Base-by-base conservation (phyloP, 2,113 vertebrate species). In the Hystrix cristata region DNA sequence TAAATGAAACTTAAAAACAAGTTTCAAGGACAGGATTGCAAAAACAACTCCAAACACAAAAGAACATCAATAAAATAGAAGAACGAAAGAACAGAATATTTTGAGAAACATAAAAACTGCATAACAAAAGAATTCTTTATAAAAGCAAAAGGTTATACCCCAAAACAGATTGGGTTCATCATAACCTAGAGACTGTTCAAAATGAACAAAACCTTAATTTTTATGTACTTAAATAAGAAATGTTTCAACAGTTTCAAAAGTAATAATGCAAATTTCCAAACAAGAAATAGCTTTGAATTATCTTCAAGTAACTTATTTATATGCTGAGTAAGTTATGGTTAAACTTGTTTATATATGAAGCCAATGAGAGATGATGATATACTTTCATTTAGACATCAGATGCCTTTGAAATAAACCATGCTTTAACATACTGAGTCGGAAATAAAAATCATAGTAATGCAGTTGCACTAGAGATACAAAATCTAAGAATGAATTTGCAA, bases 11-110 rank as follows among this genome's bases (percentile, higher is more conserved):
- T 84, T 90, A 87, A 90, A 79, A 92, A 57, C 27, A 79, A 82
- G 7, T 76, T 95, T 96, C 76, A 88, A 78, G 29, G 78, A 80
- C 5, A 69, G n/a, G 6, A 65, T 78, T 91, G 34, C 18, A 88
- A 85, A 94, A 86, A 87, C 62, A 91, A 69, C 46, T 94, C 27
- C 53, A 19, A 95, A 83, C 21, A 90, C 43, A 96, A 96, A 64
- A 62, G n/a, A 92, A 74, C 14, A 88, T 84, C 46, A 91, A 18
- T 65, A 84, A 96, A 84, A n/a, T 2, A 92, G 25, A 92, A 51
- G 76, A 79, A 48, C 87, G 46, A 96, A 94, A 96, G 2, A 84
- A 72, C 38, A 46, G 16, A 86, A n/a, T 74, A 55, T 64, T 95
- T 79, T 84, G 18, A 92, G 25, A 90, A 79, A 91, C 90, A 83